Percentiles rank a stretch among this genome's conserved stretches.
phyloP scores from a whole-genome alignment of 2,113 vertebrate genomes.

The Haemorhous mexicanus region DNA sequence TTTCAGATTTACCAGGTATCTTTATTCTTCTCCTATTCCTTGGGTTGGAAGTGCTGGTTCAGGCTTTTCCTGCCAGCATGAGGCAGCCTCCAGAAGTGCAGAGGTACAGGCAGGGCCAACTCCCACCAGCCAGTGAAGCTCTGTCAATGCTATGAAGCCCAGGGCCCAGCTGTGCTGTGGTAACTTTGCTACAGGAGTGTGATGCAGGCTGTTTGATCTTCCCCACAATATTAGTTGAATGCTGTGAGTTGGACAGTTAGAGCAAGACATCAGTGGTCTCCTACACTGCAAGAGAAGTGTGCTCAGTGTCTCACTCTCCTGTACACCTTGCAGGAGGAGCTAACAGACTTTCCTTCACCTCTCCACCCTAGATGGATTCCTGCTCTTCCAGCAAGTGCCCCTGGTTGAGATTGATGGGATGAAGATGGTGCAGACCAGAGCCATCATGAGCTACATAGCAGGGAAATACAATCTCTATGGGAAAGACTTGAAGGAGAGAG shows the following conservation, averaged over 20 bases:
- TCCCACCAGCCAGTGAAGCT: background rate
- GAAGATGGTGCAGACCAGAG: slow-evolving; percentile 86
- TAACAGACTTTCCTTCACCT: background rate
- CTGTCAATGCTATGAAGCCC: background rate
- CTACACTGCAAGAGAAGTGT: background rate
- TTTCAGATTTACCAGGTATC: background rate
- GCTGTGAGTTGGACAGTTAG: background rate
- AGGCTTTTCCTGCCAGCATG: background rate
- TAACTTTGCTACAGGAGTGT: background rate
- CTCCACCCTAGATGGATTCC: slow-evolving; percentile 59
- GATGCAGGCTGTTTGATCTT: background rate
- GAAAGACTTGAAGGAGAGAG: slow-evolving; percentile 83
- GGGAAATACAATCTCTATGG: slow-evolving; percentile 87
- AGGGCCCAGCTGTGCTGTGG: background rate
- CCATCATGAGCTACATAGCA: slow-evolving; percentile 88
- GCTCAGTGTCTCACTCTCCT: background rate
- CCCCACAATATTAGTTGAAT: background rate
- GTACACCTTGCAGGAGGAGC: background rate
- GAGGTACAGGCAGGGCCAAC: background rate
- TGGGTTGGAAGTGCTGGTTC: background rate
- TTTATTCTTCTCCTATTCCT: background rate
- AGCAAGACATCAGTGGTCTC: background rate
- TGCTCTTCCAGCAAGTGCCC: slow-evolving; percentile 89
- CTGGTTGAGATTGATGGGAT: slow-evolving; percentile 91
- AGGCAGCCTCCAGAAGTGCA: background rate